Evolutionary conservation across 2,113 vertebrate species (phyloP), one percentile per base, ranked within the genome.

Genomic region (Peromyscus polionotus): DNA sequence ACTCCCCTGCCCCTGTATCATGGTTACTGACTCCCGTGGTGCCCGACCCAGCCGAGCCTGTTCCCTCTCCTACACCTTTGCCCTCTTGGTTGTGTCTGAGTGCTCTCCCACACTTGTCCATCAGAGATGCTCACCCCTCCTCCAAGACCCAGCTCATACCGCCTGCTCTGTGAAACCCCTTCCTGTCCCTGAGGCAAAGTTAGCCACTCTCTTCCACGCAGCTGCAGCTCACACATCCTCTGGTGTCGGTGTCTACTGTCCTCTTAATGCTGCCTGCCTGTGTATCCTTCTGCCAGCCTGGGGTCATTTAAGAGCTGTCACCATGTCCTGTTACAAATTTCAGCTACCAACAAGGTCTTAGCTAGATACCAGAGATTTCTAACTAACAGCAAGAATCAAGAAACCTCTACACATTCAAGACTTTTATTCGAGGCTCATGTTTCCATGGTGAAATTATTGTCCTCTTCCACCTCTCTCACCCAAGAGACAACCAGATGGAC

Each of bases 401-500:
- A 90, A 90, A n/a, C 2, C 24, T 22, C 12, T 7, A 72, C 31
- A 94, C 22, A 70, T 51, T 86, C 88, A 76, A 59, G 83, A 31
- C 31, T 48, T 42, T 68, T 90, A 93, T 91, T 42, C 3, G 8
- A 84, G 73, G 13, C 63, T 96, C 36, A 4, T 75, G 88, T 94
- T 87, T 92, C 88, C 61, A 42, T 42, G 36, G 65, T 26, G 57
- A 95, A 90, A 96, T 89, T 51, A n/a, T 10, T 67, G 16, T 22
- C 17, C 16, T 83, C 80, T 20, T 84, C 89, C 36, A 87, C 45
- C 11, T 95, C 42, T 90, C 33, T 80, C 63, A 90, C 73, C 42
- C 48, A 36, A 39, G 90, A 97, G 92, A 72, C 73, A 93, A 93
- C 24, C n/a, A 86, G 65, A 77, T 1, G 26, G 36, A 51, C 36